Evolutionary conservation across 2,888 invertebrate species (phyloP).

Genomic region (Orchesellides sinensis): DNA sequence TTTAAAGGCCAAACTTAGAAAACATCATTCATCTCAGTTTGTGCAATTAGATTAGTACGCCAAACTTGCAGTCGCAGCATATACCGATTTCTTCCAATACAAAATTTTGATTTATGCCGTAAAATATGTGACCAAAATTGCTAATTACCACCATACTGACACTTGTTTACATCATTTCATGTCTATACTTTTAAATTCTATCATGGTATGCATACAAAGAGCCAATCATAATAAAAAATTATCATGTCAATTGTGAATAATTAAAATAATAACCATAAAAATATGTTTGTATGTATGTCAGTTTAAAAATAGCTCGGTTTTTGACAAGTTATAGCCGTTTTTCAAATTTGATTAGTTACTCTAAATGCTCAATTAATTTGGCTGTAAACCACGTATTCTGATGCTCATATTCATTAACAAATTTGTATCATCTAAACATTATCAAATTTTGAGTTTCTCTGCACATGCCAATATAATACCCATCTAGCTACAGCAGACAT

Average conservation of each 20-base stretch:
- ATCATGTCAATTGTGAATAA: not conserved
- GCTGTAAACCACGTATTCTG: not conserved
- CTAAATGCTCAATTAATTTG: too few relatives aligned
- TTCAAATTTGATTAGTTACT: not conserved
- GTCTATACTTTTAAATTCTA: not conserved
- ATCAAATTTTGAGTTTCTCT: not conserved
- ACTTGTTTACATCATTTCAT: not conserved
- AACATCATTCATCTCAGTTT: not conserved
- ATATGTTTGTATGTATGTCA: too few relatives aligned
- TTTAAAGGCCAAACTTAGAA: slow-evolving; percentile 43
- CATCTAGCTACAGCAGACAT: not conserved
- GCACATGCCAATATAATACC: slow-evolving; percentile 4
- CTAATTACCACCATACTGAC: not conserved
- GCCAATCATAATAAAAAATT: not conserved
- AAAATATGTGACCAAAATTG: too few relatives aligned
- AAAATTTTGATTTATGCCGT: too few relatives aligned
- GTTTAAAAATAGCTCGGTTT: not conserved
- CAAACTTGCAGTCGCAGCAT: not conserved
- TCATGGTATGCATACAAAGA: not conserved
- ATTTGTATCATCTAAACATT: slow-evolving; percentile 8
- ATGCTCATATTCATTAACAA: not conserved
- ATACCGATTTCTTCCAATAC: not conserved
- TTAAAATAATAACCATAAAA: not conserved
- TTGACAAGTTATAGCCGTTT: not conserved
- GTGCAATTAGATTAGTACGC: too few relatives aligned